phyloP scores from a whole-genome alignment of 30 jellyfish, hydroid and myxozoan genomes.

The Hydractinia symbiolongicarpus region DNA sequence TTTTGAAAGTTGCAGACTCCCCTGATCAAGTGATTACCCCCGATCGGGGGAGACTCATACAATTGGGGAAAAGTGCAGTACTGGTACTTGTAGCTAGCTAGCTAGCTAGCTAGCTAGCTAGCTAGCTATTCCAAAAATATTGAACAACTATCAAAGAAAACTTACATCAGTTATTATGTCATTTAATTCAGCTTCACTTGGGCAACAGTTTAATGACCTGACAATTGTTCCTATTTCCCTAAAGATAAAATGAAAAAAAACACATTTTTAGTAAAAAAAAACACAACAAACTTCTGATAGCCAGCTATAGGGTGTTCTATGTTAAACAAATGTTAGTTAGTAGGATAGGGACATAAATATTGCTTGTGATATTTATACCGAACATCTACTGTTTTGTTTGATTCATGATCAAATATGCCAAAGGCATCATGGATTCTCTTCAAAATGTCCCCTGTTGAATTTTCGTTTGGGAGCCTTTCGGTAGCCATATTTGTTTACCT shows the following conservation, averaged over 20 bases:
- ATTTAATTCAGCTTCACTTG: slow-evolving; percentile 88
- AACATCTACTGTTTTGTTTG: slow-evolving; percentile 73
- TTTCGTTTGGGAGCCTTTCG: slow-evolving; percentile 44
- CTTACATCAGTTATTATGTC: slow-evolving; percentile 76
- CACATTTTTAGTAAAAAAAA: neutral
- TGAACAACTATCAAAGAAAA: no score
- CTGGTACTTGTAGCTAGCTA: no score
- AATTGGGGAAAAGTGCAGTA: no score
- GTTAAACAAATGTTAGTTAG: neutral
- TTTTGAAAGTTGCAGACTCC: no score
- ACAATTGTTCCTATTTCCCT: slow-evolving; percentile 93
- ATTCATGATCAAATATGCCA: slow-evolving; percentile 76
- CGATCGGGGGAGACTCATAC: no score
- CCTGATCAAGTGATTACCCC: no score
- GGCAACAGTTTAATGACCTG: slow-evolving; percentile 81
- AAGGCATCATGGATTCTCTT: slow-evolving; percentile 76
- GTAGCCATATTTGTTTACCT: slow-evolving; percentile 55
- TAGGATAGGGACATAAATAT: neutral
- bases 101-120: no score
- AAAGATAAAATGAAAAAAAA: neutral
- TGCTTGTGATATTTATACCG: slow-evolving; percentile 29
- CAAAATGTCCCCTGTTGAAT: slow-evolving; percentile 53
- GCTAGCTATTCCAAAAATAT: no score
- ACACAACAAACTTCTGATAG: neutral
- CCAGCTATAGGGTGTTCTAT: neutral